Evolutionary conservation across 2,797 vertebrate species (phyloP).

Genomic region (Accipiter badius): DNA sequence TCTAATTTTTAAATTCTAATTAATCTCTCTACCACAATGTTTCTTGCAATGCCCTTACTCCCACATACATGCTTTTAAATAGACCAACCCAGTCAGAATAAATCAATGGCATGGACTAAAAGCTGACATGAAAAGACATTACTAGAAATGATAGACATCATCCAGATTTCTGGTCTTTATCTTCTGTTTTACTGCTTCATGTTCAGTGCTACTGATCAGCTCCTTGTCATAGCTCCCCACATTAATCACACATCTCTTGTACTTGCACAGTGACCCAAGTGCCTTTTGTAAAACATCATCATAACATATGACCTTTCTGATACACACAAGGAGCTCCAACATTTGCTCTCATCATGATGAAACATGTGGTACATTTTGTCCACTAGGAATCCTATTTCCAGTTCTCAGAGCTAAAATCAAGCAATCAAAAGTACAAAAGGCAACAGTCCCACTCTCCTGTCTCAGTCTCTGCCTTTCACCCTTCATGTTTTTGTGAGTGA

Average conservation of each 20-base stretch:
- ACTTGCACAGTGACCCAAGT: neutral
- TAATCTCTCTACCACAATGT: neutral
- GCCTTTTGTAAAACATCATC: neutral
- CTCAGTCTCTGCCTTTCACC: neutral
- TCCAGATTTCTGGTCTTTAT: neutral
- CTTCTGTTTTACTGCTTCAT: neutral
- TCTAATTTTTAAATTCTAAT: neutral
- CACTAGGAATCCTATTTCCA: neutral
- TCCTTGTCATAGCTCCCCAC: neutral
- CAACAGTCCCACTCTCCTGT: neutral
- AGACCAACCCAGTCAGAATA: neutral
- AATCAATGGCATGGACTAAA: neutral
- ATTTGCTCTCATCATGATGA: neutral
- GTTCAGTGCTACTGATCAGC: neutral
- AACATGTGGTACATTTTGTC: fast-evolving
- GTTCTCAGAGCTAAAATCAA: neutral
- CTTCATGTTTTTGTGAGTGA: neutral
- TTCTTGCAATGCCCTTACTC: neutral
- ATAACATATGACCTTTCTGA: neutral
- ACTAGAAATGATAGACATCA: neutral
- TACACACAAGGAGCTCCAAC: neutral
- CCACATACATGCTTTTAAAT: neutral
- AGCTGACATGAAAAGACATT: neutral
- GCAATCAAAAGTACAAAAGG: neutral
- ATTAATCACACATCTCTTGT: neutral